A percentile compares a stretch with the other conserved stretches of the same genome.
Conservation (phyloP, 2,888 invertebrate species). For the Rambutsinella grinnellia region DNA sequence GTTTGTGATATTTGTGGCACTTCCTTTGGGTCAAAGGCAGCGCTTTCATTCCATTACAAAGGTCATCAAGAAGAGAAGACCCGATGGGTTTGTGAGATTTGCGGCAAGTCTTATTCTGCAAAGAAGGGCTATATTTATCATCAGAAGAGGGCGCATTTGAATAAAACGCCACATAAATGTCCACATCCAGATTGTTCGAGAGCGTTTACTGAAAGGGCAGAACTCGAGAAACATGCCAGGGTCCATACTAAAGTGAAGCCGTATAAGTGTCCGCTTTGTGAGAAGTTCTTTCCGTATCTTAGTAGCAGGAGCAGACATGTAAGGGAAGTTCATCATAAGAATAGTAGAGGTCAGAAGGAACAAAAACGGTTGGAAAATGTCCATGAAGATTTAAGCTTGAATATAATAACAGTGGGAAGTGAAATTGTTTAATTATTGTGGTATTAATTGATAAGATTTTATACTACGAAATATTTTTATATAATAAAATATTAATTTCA, state of each 20-base stretch:
- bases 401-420: too few species aligned
- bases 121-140: slow-evolving; percentile 25
- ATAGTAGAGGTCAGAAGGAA: too few species aligned
- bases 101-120: slow-evolving; percentile 30
- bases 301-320: slow-evolving; percentile 24
- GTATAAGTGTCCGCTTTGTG: slow-evolving; percentile 27
- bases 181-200: slow-evolving; percentile 24
- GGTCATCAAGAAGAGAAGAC: not conserved
- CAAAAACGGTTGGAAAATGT: too few species aligned
- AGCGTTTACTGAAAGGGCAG: not conserved
- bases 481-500: too few species aligned
- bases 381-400: too few species aligned
- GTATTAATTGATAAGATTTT: too few species aligned
- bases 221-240: slow-evolving; percentile 21
- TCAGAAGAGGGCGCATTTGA: slow-evolving; percentile 21
- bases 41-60: not conserved
- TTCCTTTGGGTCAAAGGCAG: not conserved
- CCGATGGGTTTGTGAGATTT: slow-evolving; percentile 26
- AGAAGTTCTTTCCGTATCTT: slow-evolving; percentile 20
- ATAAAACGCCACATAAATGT: slow-evolving; percentile 19
- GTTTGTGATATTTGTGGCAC: slow-evolving; percentile 25
- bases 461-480: too few species aligned
- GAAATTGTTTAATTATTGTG: too few species aligned
- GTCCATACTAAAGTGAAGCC: slow-evolving; percentile 39
- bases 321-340: slow-evolving; percentile 24